Conservation (phyloP, 2,888 invertebrate genomes). For the Thalpophila matura region DNA sequence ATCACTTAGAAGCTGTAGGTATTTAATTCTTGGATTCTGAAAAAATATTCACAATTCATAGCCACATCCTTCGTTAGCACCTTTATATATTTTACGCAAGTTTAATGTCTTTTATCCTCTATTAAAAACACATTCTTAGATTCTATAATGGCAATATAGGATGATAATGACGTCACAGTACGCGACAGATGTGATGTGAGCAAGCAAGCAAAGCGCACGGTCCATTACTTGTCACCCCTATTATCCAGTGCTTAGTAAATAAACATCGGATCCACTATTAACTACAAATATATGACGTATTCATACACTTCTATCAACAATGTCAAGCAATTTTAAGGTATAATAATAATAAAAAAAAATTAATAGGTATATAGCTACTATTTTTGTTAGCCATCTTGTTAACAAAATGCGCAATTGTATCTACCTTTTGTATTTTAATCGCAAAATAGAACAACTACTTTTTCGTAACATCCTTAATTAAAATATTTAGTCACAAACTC, state of each 20-base stretch:
- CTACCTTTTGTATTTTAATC: too few species aligned
- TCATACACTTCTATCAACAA: slow-evolving; percentile 61
- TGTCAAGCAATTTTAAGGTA: too few species aligned
- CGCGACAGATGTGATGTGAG: slow-evolving; percentile 79
- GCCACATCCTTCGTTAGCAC: too few species aligned
- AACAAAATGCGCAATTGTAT: too few species aligned
- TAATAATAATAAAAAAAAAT: too few species aligned
- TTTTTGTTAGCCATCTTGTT: background rate
- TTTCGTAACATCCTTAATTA: background rate
- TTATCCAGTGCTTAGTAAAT: slow-evolving; percentile 74
- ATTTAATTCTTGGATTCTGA: too few species aligned
- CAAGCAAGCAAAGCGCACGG: slow-evolving; percentile 72
- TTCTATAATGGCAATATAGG: slow-evolving; percentile 62
- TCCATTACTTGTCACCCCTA: slow-evolving; percentile 80
- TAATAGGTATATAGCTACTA: background rate
- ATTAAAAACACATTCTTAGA: slow-evolving; percentile 21
- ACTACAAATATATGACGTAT: slow-evolving; percentile 63
- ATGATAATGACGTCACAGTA: slow-evolving; percentile 71
- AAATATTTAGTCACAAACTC: too few species aligned
- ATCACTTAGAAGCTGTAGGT: too few species aligned
- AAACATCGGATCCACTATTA: slow-evolving; percentile 72
- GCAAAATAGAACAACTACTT: background rate
- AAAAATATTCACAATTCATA: too few species aligned
- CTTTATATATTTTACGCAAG: background rate
- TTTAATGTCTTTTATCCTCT: background rate